These are phyloP conservation scores for Eudemis profundana DNA, from an alignment of 2,888 invertebrate species.

Conservation along the genomic window DNA sequence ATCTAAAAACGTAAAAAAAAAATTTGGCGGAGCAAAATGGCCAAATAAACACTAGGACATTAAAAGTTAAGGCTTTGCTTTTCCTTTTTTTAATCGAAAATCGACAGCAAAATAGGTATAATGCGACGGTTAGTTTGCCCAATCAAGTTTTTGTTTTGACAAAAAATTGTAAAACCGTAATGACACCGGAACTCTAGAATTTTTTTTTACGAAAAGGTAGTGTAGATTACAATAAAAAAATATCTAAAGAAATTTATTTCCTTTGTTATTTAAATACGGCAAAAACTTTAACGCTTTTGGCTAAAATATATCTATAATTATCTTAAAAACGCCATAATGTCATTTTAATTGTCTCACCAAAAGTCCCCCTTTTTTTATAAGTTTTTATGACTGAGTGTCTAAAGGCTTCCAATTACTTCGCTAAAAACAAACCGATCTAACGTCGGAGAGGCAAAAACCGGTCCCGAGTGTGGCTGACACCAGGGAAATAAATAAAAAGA, in stretches of 20 bases:
- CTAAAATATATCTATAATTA: slow-evolving; percentile 6
- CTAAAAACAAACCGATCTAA: slow-evolving; percentile 52
- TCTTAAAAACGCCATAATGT: slow-evolving; percentile 36
- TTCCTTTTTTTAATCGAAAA: not conserved
- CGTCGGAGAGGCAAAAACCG: slow-evolving; percentile 46
- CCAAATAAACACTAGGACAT: slow-evolving; percentile 11
- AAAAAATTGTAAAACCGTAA: not conserved
- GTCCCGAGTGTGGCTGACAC: slow-evolving; percentile 50
- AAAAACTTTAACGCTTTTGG: not conserved
- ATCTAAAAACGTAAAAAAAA: not conserved
- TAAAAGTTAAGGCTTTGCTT: not conserved
- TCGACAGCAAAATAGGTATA: not conserved
- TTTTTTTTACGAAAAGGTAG: too few species aligned
- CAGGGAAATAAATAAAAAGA: slow-evolving; percentile 47
- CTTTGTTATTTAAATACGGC: not conserved
- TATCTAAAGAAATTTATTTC: not conserved
- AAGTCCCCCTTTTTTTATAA: slow-evolving; percentile 17
- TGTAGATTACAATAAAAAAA: slow-evolving; percentile 12
- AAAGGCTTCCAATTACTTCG: slow-evolving; percentile 38
- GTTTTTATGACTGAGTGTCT: slow-evolving; percentile 32
- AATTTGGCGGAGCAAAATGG: not conserved
- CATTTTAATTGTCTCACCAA: slow-evolving; percentile 33
- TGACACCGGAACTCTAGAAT: too few species aligned
- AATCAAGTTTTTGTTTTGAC: not conserved
- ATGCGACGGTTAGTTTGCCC: not conserved